Conservation (phyloP, 37 sponge, comb jelly and placozoan genomes). For the Theonella swinhoei region DNA sequence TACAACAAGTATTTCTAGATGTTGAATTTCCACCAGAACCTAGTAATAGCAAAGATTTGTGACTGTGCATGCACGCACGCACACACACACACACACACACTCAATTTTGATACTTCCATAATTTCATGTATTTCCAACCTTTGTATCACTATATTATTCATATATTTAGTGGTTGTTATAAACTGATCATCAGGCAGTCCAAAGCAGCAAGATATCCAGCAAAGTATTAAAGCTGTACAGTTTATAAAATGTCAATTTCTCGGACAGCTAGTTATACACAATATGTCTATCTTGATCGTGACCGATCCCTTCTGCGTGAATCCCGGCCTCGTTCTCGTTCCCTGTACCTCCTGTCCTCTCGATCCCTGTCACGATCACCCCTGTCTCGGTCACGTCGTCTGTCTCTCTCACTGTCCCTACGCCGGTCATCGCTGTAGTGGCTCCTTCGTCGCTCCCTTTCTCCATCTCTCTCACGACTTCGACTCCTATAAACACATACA, state of each 20-base stretch:
- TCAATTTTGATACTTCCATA: too few relatives aligned
- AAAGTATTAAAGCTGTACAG: too few relatives aligned
- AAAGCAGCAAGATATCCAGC: too few relatives aligned
- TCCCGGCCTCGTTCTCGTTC: constrained; percentile 14
- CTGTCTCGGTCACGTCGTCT: not conserved
- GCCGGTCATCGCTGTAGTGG: constrained; percentile 21
- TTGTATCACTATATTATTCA: too few relatives aligned
- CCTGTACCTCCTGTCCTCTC: constrained; percentile 24
- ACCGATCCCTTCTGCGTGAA: constrained; percentile 4
- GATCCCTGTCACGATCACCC: not conserved
- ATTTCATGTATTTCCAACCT: too few relatives aligned
- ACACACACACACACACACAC: too few relatives aligned
- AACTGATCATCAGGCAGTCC: too few relatives aligned
- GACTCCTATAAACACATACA: not conserved
- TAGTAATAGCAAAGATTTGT: too few relatives aligned
- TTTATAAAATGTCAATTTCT: too few relatives aligned
- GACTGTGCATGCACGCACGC: too few relatives aligned
- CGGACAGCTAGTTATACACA: too few relatives aligned
- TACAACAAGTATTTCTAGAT: not conserved
- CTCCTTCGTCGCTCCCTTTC: constrained; percentile 19
- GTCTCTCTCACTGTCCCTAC: constrained; percentile 12
- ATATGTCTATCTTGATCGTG: not conserved
- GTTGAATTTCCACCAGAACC: not conserved
- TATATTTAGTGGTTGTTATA: too few relatives aligned
- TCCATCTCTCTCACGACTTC: constrained; percentile 14